Evolutionary conservation across 2,888 invertebrate species (phyloP).

Genomic region (Xestia ashworthii): DNA sequence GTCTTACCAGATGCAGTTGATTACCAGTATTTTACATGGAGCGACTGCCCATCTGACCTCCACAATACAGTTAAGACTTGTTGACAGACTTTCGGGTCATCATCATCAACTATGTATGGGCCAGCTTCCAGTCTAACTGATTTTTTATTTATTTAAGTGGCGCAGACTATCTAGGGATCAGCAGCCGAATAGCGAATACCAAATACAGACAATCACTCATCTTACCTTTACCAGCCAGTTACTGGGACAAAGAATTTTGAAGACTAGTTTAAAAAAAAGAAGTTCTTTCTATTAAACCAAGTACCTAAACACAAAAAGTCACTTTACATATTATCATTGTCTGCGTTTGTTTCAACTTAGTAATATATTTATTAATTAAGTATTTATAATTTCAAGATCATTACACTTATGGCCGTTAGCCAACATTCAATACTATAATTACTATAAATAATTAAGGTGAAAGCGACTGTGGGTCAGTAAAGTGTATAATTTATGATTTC

Average conservation of each 20-base stretch:
- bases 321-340: too few relatives aligned
- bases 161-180: not conserved
- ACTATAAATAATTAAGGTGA: constrained; percentile 41
- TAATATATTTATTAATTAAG: constrained; percentile 14
- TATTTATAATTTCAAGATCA: constrained; percentile 41
- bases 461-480: constrained; percentile 40
- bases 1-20: too few relatives aligned
- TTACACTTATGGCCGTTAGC: constrained; percentile 39
- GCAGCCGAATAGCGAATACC: too few relatives aligned
- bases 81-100: too few relatives aligned
- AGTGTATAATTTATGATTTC: constrained; percentile 11
- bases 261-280: too few relatives aligned
- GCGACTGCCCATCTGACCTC: too few relatives aligned
- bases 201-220: too few relatives aligned
- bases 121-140: not conserved
- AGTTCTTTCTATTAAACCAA: not conserved
- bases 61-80: too few relatives aligned
- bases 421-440: constrained; percentile 39
- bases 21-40: too few relatives aligned
- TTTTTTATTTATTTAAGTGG: not conserved
- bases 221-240: too few relatives aligned
- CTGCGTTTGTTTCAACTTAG: constrained; percentile 14
- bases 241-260: too few relatives aligned
- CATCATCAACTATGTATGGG: not conserved
- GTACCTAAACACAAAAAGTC: not conserved